Evolutionary conservation across 2,113 vertebrate species (phyloP), one percentile per base, ranked within the genome.

Genomic region (Lepisosteus osseus): DNA sequence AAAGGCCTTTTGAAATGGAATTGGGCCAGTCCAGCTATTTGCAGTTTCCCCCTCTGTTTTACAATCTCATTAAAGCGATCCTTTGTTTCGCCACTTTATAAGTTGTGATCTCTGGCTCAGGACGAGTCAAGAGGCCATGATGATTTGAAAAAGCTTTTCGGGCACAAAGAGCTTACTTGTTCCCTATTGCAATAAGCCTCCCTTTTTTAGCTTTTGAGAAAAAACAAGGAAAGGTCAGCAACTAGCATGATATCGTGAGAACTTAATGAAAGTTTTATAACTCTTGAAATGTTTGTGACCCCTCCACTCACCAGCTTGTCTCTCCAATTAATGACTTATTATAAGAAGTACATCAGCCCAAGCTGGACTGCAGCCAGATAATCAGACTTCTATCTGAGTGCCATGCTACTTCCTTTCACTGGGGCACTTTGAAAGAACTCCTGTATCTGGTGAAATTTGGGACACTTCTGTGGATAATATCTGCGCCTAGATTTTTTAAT

Each of bases 201-300:
- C 79, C 84, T 71, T 72, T 69, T 81, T 74, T 69, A 63, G 73
- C 81, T 80, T 84, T 84, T 78, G 82, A 75, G 66, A 74, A 73
- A 82, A 79, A 85, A 87, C 83, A 83, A 85, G 76, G 75, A 83
- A 74, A 87, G 90, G 89, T 89, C 89, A 90, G 69, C 87, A 75
- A 77, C 85, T 88, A 80, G 83, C 75, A 78, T 83, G 85, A 88
- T 90, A 93, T 93, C 91, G 92, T 93, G 92, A 93, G 92, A 93
- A 93, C 91, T 92, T 93, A 91, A 92, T 93, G 90, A 92, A 92
- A 91, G 88, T 92, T 92, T 91, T 92, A 91, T 92, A 92, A 92
- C 89, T 92, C 90, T 91, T 91, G 91, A 93, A 93, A 92, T 92
- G 90, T 92, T 92, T 92, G 90, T 91, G 91, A 92, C 90, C 91